These are phyloP conservation scores for Cyanistes caeruleus DNA, from an alignment of 2,113 vertebrate species.

Conservation along the genomic window DNA sequence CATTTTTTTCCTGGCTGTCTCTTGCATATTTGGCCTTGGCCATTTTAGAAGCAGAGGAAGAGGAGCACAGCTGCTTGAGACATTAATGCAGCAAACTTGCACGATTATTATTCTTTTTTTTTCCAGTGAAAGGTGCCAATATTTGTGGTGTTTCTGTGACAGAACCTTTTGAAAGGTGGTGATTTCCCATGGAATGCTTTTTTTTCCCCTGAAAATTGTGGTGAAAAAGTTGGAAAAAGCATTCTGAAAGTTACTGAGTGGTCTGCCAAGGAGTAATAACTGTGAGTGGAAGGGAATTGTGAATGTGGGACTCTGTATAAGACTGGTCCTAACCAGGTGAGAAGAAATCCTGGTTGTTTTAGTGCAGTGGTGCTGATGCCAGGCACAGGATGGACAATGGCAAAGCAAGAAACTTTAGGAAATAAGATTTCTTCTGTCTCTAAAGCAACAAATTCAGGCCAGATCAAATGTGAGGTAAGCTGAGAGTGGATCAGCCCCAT, in stretches of 20 bases:
- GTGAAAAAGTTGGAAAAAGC: not conserved
- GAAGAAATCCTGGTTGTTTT: not conserved
- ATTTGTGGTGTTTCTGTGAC: not conserved
- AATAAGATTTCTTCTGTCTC: not conserved
- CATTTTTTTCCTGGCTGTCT: not conserved
- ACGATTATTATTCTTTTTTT: not conserved
- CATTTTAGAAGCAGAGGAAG: not conserved
- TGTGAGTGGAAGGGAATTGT: not conserved
- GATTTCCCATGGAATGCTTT: not conserved
- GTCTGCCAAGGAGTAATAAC: not conserved
- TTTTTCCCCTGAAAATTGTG: not conserved
- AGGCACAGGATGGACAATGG: not conserved
- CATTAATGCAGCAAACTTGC: not conserved
- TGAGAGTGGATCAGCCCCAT: not conserved
- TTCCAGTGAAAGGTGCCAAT: not conserved
- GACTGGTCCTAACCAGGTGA: not conserved
- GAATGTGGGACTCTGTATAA: not conserved
- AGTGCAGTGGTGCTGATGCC: not conserved
- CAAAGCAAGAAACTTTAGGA: not conserved
- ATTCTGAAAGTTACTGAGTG: not conserved
- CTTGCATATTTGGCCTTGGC: not conserved
- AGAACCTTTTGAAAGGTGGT: not conserved
- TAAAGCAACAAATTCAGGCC: not conserved
- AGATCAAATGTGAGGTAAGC: not conserved
- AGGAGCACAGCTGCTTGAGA: not conserved